Conservation (phyloP, 1,140 invertebrate species). For the Ridgeia piscesae region DNA sequence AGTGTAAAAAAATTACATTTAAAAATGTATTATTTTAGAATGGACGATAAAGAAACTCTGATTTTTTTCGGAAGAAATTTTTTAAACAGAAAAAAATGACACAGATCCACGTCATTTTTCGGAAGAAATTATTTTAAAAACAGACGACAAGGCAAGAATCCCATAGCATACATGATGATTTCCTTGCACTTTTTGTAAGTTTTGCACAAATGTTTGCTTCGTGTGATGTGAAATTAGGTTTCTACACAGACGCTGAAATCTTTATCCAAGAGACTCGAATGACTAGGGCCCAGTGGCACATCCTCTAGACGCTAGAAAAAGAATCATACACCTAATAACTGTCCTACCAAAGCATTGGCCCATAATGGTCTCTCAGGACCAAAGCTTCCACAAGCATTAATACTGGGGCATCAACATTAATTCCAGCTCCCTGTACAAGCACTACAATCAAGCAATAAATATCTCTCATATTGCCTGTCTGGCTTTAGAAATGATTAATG, state of each 20-base stretch:
- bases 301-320: not conserved
- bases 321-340: not conserved
- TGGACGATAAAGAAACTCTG: too few relatives aligned
- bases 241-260: not conserved
- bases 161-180: not conserved
- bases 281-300: not conserved
- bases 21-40: too few relatives aligned
- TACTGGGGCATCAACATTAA: not conserved
- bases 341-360: not conserved
- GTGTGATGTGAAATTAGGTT: not conserved
- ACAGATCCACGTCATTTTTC: too few relatives aligned
- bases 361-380: not conserved
- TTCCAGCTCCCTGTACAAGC: not conserved
- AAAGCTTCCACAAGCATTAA: not conserved
- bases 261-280: not conserved
- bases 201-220: not conserved
- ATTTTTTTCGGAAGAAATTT: too few relatives aligned
- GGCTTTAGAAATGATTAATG: conserved; percentile 18
- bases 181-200: not conserved
- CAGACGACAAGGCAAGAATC: too few relatives aligned
- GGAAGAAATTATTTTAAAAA: too few relatives aligned
- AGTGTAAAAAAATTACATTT: too few relatives aligned
- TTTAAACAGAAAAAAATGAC: too few relatives aligned
- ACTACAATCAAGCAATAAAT: not conserved
- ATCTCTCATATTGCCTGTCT: not conserved